Evolutionary conservation across 2,797 vertebrate genomes (phyloP), one percentile per base, ranked within the genome.

Genomic region (Lerista edwardsae): DNA sequence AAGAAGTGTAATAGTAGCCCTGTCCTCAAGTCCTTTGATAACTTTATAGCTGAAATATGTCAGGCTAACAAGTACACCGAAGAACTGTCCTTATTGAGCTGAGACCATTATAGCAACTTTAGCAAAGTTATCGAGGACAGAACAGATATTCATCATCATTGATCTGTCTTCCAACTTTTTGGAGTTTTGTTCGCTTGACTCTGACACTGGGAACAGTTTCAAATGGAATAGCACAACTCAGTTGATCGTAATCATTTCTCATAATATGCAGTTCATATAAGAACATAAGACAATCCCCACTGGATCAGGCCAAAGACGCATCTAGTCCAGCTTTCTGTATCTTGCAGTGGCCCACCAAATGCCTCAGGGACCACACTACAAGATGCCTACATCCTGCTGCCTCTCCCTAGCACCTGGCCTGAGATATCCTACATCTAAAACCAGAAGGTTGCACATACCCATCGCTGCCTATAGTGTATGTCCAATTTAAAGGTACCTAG

Each of bases 21-120:
- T 67, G 51, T 79, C 75, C 83, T 78, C 51, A 84, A 81, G 65
- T 77, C 73, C 51, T 67, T 6, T 71, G 27, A 23, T 68, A 88
- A 36, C 72, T 86, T 86, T 65, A 86, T 73, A 87, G 31, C 51
- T 75, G 77, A 82, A 57, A 74, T 23, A 11, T 57, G 64, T 80
- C 84, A 62, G 5, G 6, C 41, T 75, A 79, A 72, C 71, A 80
- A 84, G 36, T 55, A 61, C 34, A 67, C 34, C 14, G 0, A 15
- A 80, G 87, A 80, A 84, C 80, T 81, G 75, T 36, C 76, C 39
- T 47, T 65, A 79, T 57, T 36, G 72, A 71, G 51, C 47, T 36
- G 47, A 81, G 2, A 59, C 81, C 84, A 79, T 84, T 77, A 72
- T 34, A 29, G 71, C 21, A 31, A 80, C 51, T 81, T 88, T 64